Evolutionary conservation across 2,113 vertebrate species (phyloP), one percentile per base, ranked within the genome.

Genomic region (Semnornis frantzii): DNA sequence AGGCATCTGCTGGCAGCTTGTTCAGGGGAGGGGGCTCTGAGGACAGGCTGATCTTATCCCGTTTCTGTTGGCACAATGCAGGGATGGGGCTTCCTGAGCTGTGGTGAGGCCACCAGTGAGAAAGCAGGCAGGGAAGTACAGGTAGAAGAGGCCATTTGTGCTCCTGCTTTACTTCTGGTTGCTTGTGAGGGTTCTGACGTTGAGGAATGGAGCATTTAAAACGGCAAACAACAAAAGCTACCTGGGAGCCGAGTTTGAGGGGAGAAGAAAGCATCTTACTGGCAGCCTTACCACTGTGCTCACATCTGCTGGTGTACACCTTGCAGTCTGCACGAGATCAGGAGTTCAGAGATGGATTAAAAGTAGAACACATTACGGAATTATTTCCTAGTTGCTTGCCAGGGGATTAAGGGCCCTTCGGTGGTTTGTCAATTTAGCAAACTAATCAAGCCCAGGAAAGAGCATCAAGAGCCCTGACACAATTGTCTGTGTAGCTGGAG

Each of bases 1-100:
- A 94, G 85, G 94, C 91, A 85, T 91, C 90, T 91, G 77, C 84
- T 76, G 50, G 55, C 72, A 60, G 92, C 68, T 55, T 55, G 50
- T 52, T 37, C 9, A 77, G 73, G 24, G 13, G 50, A 33, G 16
- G 72, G 77, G 64, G 60, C 77, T 76, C 90, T 69, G 64, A 76
- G 90, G 92, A 86, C 5, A 9, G 3, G 14, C 73, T 94, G 69
- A 80, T 93, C 92, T 91, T 83, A 69, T 72, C 59, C 81, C 19
- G 7, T 62, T 85, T 71, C 71, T 80, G 68, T 76, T 66, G 83
- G 87, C 15, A 76, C 34, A 69, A 65, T 21, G 73, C 73, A 55
- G 55, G 50, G 37, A 85, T 28, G 64, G 30, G 44, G 59, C 37
- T 64, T 64, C 69, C 90, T 37, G 23, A 60, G 77, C 65, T 59